A percentile compares a stretch with the other conserved stretches of the same genome.
Evolutionary conservation across 23 tunicate species (phyloP).

Genomic region (Styela plicata): DNA sequence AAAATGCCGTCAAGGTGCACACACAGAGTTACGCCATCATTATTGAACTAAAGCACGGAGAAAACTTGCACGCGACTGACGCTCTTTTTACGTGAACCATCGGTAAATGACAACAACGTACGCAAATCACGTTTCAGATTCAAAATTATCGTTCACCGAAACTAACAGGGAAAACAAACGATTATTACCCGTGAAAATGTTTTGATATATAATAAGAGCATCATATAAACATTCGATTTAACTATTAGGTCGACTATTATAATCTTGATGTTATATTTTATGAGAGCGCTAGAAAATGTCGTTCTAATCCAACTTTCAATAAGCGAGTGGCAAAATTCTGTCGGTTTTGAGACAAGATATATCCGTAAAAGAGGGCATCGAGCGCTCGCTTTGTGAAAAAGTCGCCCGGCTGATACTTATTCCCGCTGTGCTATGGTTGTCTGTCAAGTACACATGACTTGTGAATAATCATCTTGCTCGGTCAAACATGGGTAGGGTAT

Average conservation of each 20-base stretch:
- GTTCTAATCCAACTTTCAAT: background rate
- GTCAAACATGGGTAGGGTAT: background rate
- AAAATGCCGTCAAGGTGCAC: too few species aligned
- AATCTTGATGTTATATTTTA: background rate
- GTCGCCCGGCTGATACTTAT: background rate
- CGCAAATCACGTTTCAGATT: background rate
- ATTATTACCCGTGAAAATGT: background rate
- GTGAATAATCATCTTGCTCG: background rate
- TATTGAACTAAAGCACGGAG: too few species aligned
- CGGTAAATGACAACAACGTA: too few species aligned
- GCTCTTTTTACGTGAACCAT: too few species aligned
- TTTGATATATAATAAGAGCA: background rate
- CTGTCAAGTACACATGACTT: background rate
- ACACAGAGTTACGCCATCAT: too few species aligned
- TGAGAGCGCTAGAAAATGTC: background rate
- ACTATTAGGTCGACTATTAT: background rate
- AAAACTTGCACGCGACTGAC: too few species aligned
- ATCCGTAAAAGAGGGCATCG: background rate
- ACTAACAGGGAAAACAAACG: background rate
- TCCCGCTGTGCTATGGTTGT: background rate
- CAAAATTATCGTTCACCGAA: background rate
- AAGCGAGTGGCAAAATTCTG: background rate
- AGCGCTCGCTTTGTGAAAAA: background rate
- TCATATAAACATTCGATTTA: background rate
- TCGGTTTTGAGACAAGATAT: background rate